These are phyloP conservation scores for Azemiops feae DNA, from an alignment of 2,113 vertebrate genomes.

Conservation along the genomic window DNA sequence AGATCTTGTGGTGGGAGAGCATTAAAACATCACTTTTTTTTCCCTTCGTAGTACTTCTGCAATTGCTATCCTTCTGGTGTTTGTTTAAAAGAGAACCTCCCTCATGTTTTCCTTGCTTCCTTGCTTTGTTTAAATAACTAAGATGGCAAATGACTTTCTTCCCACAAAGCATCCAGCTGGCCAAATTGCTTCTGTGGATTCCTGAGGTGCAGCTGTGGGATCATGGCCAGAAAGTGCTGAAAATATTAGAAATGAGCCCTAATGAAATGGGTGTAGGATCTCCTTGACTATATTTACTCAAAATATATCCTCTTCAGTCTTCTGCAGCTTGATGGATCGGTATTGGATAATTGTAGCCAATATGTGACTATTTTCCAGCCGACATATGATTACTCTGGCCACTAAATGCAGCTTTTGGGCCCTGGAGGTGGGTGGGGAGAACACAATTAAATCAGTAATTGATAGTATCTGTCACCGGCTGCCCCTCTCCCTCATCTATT, in stretches of 20 bases:
- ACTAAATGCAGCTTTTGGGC: background rate
- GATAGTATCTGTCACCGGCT: background rate
- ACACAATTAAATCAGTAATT: conserved; percentile 4
- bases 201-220: background rate
- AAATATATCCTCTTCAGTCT: background rate
- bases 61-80: background rate
- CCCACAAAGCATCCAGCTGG: background rate
- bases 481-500: background rate
- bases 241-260: background rate
- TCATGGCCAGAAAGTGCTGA: background rate
- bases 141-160: background rate
- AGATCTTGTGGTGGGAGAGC: background rate
- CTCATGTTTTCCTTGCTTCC: background rate
- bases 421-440: background rate
- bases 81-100: background rate
- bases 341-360: background rate
- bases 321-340: conserved; percentile 1
- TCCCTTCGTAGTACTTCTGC: background rate
- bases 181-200: background rate
- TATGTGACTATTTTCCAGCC: conserved; percentile 13
- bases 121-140: background rate
- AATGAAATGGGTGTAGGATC: background rate
- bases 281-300: background rate
- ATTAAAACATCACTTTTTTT: background rate
- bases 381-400: background rate